Evolutionary conservation across 2,888 invertebrate species (phyloP).

Genomic region (Harpalus rubripes): DNA sequence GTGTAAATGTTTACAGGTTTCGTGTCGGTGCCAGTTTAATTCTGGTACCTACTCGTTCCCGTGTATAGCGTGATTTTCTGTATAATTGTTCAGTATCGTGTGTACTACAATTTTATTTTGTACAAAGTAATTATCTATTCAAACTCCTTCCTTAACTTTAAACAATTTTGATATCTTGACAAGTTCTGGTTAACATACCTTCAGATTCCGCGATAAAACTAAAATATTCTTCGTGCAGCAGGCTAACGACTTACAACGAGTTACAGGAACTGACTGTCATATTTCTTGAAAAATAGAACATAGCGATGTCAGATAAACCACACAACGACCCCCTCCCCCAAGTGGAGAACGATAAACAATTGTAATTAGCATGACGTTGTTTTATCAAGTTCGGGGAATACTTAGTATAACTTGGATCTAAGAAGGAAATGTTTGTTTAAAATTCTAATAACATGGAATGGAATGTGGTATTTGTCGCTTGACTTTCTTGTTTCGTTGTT

Average conservation of each 20-base stretch:
- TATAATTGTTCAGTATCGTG: neutral
- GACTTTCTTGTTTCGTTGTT: neutral
- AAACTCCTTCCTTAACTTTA: neutral
- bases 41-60: neutral
- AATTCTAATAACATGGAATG: neutral
- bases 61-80: neutral
- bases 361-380: conserved; percentile 8
- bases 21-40: neutral
- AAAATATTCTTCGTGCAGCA: neutral
- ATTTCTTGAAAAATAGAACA: conserved; percentile 48
- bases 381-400: neutral
- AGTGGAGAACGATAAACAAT: conserved; percentile 12
- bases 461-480: neutral
- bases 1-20: neutral
- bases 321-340: neutral
- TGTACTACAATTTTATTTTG: neutral
- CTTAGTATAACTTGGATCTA: neutral
- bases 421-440: neutral
- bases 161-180: conserved; percentile 5
- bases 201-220: neutral
- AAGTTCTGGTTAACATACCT: neutral
- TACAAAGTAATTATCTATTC: neutral
- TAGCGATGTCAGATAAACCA: neutral
- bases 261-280: conserved; percentile 47
- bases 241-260: neutral